Evolutionary conservation across 2,888 invertebrate genomes (phyloP), one percentile per base, ranked within the genome.

Genomic region (Coecobrya sp.): DNA sequence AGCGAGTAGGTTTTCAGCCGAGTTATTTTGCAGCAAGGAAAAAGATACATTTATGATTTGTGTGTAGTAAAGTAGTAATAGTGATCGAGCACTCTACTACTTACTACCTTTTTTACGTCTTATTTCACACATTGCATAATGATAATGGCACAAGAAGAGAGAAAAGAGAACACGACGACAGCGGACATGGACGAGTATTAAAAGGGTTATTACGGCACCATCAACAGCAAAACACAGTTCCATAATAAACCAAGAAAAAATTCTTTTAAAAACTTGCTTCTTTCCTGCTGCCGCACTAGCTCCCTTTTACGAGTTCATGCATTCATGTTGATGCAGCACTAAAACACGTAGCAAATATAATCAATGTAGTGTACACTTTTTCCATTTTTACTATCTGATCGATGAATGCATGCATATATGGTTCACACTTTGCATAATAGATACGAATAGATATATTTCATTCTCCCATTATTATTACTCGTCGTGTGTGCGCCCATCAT

Each of bases 351-450:
- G 49, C 42, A 16, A 84, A 62, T 73, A 73, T 68, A 70, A 70
- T 70, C 70, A 36, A 70, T 70, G 70, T 27, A 65, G 36, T 70
- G n/a, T 7, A 70, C 8, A 16, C n/a, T 25, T 59, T 30, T n/a
- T 25, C 27, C 25, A 27, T 82, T 82, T 82, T 82, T 84, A 84
- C 62, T 59, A 59, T 70, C 70, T 36, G 70, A 70, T 70, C 70
- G 36, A 70, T 70, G 70, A n/a, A 27, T 4, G 65, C 25, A 13
- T 65, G 25, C 11, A 30, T 70, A 36, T 70, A 70, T 36, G 36
- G 70, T n/a, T 70, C 36, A 36, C 36, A 70, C 70, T 36, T 70
- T 70, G 70, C 70, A 70, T 70, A 70, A 70, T 70, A 10, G 70
- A 22, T 22, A 36, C n/a, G n/a, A 7, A 11, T 27, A 19, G 59